Conservation (phyloP, 2,113 vertebrate genomes). For the Sinocyclocheilus grahami region DNA sequence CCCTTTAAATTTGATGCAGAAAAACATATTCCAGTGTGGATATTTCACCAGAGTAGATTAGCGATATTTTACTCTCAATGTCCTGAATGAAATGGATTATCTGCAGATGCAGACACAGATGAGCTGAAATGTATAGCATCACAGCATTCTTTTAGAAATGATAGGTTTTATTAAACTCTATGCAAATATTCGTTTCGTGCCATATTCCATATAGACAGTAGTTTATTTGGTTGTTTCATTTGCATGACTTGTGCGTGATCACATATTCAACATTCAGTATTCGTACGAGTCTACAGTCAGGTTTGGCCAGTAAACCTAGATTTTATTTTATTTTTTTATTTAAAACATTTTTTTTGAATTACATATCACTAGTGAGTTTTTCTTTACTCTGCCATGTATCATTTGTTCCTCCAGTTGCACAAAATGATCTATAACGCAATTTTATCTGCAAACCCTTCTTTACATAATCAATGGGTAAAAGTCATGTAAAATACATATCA, state of each 20-base stretch:
- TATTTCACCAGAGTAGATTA: background rate
- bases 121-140: background rate
- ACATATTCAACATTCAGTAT: constrained; percentile 42
- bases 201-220: background rate
- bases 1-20: background rate
- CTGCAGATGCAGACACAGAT: background rate
- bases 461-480: background rate
- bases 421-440: too few species aligned
- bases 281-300: background rate
- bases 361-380: background rate
- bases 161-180: background rate
- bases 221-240: background rate
- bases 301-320: background rate
- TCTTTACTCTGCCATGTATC: background rate
- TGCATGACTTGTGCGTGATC: background rate
- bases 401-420: background rate
- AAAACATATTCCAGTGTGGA: background rate
- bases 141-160: background rate
- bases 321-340: too few species aligned
- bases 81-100: background rate
- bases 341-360: background rate
- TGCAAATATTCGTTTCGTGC: background rate
- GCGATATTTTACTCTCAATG: background rate
- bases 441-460: background rate
- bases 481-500: background rate